Evolutionary conservation across 1,140 invertebrate genomes (phyloP).

Genomic region (Samia ricini): DNA sequence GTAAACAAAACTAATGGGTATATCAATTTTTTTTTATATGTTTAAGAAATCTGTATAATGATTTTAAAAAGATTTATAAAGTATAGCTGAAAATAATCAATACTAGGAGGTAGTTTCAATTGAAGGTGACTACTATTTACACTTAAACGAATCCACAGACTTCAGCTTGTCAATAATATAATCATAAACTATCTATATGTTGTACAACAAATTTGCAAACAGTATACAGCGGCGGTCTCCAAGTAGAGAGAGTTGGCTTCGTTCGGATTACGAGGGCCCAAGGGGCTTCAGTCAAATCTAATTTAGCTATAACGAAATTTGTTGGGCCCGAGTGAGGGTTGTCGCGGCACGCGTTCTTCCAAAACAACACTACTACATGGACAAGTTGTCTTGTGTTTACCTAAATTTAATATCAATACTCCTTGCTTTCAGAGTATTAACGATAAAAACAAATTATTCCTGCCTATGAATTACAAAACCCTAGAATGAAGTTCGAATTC

Average conservation of each 20-base stretch:
- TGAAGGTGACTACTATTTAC: too few relatives aligned
- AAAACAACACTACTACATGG: background rate
- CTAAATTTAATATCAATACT: background rate
- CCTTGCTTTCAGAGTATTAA: too few relatives aligned
- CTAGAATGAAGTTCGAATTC: too few relatives aligned
- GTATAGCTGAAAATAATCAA: too few relatives aligned
- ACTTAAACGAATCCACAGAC: background rate
- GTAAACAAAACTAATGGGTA: too few relatives aligned
- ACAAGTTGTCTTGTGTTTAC: background rate
- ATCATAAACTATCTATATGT: background rate
- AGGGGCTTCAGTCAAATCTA: slow-evolving; percentile 40
- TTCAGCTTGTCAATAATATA: background rate
- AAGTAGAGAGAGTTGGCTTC: slow-evolving; percentile 25
- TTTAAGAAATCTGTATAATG: too few relatives aligned
- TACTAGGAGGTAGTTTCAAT: too few relatives aligned
- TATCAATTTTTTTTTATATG: too few relatives aligned
- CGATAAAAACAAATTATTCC: too few relatives aligned
- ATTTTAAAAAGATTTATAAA: too few relatives aligned
- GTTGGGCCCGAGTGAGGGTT: slow-evolving; percentile 19
- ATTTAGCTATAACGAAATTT: slow-evolving; percentile 50
- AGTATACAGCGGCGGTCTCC: slow-evolving; percentile 16
- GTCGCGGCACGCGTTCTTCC: background rate
- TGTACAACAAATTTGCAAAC: slow-evolving; percentile 18
- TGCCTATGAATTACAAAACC: too few relatives aligned
- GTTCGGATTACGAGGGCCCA: slow-evolving; percentile 38